Conservation (phyloP, 1,140 invertebrate species). For the Plodia interpunctella region DNA sequence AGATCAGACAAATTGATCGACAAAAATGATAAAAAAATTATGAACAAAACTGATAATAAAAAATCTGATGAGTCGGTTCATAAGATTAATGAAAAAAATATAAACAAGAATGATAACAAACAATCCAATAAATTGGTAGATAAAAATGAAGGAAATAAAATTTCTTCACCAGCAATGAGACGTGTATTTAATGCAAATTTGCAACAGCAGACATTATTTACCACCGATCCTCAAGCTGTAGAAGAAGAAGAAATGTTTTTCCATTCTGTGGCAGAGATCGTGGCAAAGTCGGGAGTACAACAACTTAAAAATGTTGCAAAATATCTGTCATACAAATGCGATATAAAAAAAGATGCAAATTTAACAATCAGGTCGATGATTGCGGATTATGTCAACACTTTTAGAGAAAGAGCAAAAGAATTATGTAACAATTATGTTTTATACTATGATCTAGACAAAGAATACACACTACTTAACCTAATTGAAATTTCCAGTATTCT, state of each 20-base stretch:
- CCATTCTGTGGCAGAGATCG: neutral
- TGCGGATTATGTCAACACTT: neutral
- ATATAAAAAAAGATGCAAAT: neutral
- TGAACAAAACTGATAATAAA: too few relatives aligned
- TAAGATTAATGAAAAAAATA: too few relatives aligned
- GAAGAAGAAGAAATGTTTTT: neutral
- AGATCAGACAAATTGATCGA: too few relatives aligned
- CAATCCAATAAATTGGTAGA: too few relatives aligned
- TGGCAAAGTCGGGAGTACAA: neutral
- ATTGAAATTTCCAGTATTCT: constrained; percentile 9
- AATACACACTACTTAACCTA: constrained; percentile 18
- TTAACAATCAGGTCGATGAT: neutral
- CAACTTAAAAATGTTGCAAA: neutral
- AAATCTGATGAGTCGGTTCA: too few relatives aligned
- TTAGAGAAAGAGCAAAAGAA: neutral
- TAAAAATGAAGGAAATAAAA: too few relatives aligned
- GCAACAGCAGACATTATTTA: neutral
- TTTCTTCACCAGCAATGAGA: neutral
- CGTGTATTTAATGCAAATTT: neutral
- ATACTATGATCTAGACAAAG: neutral
- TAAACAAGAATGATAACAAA: too few relatives aligned
- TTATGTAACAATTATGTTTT: neutral
- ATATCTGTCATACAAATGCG: neutral
- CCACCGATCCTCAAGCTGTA: neutral
- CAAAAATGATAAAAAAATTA: too few relatives aligned